Evolutionary conservation across 2,113 vertebrate genomes (phyloP).

Genomic region (Dicentrarchus labrax): DNA sequence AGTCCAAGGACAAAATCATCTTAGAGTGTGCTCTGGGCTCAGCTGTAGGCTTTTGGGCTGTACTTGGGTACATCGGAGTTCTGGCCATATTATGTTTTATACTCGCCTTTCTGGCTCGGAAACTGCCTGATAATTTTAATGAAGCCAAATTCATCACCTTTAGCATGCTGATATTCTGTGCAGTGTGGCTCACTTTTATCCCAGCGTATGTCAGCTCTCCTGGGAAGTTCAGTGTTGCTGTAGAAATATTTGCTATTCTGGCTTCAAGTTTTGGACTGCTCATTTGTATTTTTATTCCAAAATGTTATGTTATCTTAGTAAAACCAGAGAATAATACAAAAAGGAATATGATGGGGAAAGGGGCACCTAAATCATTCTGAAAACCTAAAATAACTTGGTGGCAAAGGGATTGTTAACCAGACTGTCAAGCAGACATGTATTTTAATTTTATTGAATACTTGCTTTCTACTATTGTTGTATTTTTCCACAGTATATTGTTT

Average conservation of each 20-base stretch:
- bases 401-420: too few species aligned
- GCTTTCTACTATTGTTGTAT: too few species aligned
- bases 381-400: too few species aligned
- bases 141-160: constrained; percentile 67
- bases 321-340: not conserved
- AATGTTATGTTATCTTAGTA: not conserved
- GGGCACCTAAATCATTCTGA: not conserved
- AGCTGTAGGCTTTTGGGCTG: constrained; percentile 77
- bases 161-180: too few species aligned
- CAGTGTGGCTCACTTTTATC: too few species aligned
- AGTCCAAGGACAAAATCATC: constrained; percentile 77
- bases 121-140: constrained; percentile 84
- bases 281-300: not conserved
- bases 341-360: not conserved
- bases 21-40: constrained; percentile 80
- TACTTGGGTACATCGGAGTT: constrained; percentile 81
- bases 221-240: too few species aligned
- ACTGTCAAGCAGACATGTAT: too few species aligned
- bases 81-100: constrained; percentile 81
- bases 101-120: constrained; percentile 82
- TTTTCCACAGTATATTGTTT: too few species aligned
- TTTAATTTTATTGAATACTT: too few species aligned
- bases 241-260: not conserved
- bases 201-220: too few species aligned
- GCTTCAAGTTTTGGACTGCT: not conserved